Evolutionary conservation across 1,140 invertebrate species (phyloP), one percentile per base, ranked within the genome.

Genomic region (Tyrophagus putrescentiae): DNA sequence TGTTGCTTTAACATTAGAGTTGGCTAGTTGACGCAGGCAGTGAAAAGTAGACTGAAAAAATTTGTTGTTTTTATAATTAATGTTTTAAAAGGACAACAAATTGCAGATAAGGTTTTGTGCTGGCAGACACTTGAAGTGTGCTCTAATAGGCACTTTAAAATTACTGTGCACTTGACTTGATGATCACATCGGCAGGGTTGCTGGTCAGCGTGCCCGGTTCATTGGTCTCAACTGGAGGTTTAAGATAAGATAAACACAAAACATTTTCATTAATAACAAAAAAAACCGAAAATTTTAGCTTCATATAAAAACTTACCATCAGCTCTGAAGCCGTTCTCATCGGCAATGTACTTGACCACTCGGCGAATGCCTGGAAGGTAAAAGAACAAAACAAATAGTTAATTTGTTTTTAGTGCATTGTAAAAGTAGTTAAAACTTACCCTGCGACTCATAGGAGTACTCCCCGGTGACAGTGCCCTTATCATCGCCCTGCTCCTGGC

Each of bases 151-250:
- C n/a, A n/a, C n/a, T n/a, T n/a, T n/a, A n/a, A n/a, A n/a, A n/a
- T n/a, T n/a, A n/a, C n/a, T n/a, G 18, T 42, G 45, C 45, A 48
- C 21, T 9, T 21, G 45, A 48, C 31, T 48, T 64, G 42, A 66
- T 64, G 7, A 29, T 29, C n/a, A 60, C 32, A 23, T 65, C 65
- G 4, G 65, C 63, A 27, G 66, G 65, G n/a, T 64, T 57, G 11
- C 52, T 7, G 4, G 64, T 54, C 0, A 52, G 61, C 4, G 63
- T 60, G 29, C 65, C 65, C 18, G 64, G 64, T 28, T 66, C 64
- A 34, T 66, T 66, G 53, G 64, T 65, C 13, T 58, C 25, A 42
- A 56, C 31, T 7, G 11, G n/a, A 21, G n/a, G n/a, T n/a, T n/a
- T n/a, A 18, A 16, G 9, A 39, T 13, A 13, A 13, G 36, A 39